Evolutionary conservation across 2,888 invertebrate genomes (phyloP).

Genomic region (Cabera pusaria): DNA sequence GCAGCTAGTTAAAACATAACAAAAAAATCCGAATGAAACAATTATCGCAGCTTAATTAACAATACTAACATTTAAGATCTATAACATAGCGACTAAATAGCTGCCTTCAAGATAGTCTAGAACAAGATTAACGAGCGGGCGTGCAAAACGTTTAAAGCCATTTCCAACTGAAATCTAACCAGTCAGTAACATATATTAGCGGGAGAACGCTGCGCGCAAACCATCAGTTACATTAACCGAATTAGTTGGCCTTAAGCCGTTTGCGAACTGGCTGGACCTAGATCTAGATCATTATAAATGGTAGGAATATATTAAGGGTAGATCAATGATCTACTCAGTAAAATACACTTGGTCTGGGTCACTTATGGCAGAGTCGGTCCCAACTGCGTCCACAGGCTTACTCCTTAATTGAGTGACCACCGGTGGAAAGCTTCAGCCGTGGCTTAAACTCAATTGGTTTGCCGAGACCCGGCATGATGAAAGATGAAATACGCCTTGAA

Average conservation of each 20-base stretch:
- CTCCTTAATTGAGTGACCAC: no score
- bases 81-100: slow-evolving; percentile 48
- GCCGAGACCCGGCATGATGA: no score
- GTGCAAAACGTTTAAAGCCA: slow-evolving; percentile 82
- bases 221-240: slow-evolving; percentile 81
- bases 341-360: no score
- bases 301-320: slow-evolving; percentile 53
- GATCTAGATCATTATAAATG: slow-evolving; percentile 58
- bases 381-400: no score
- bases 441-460: no score
- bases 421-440: no score
- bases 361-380: no score
- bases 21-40: no score
- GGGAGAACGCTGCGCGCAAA: slow-evolving; percentile 74
- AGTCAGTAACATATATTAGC: slow-evolving; percentile 83
- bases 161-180: slow-evolving; percentile 80
- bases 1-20: no score
- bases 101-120: slow-evolving; percentile 70
- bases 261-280: slow-evolving; percentile 49
- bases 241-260: slow-evolving; percentile 75
- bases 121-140: slow-evolving; percentile 81
- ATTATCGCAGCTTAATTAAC: neutral
- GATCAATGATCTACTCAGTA: no score
- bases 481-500: no score
- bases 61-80: slow-evolving; percentile 28